Evolutionary conservation across 2,888 invertebrate genomes (phyloP).

Genomic region (Nebria brevicollis): DNA sequence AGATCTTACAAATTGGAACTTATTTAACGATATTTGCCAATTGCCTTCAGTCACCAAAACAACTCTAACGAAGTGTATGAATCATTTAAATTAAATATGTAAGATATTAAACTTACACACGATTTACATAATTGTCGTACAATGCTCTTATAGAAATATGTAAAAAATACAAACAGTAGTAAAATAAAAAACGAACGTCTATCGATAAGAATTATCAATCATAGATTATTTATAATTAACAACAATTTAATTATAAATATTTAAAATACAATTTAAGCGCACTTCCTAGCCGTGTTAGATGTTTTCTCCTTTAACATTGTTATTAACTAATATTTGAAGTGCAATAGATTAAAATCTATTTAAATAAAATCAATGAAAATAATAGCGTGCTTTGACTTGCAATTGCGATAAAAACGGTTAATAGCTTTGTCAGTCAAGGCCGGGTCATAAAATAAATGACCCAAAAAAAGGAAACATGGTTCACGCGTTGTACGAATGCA

Average conservation of each 20-base stretch:
- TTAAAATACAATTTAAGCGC: no score
- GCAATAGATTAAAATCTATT: background rate
- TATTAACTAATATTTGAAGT: no score
- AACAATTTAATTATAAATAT: no score
- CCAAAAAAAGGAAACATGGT: constrained; percentile 9
- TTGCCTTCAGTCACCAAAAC: background rate
- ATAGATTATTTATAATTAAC: background rate
- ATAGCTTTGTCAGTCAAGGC: constrained; percentile 37
- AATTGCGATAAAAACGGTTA: constrained; percentile 11
- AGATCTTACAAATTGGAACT: background rate
- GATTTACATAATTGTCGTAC: background rate
- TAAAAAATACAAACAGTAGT: background rate
- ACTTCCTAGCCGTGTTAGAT: no score
- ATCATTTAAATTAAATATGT: background rate
- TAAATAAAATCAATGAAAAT: background rate
- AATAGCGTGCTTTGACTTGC: background rate
- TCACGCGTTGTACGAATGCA: constrained; percentile 18
- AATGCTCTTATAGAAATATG: background rate
- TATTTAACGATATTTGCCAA: background rate
- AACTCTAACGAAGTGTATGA: background rate
- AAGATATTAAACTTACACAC: background rate
- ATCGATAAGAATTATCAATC: background rate
- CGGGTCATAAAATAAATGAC: constrained; percentile 29
- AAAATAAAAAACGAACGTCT: background rate
- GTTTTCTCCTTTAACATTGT: no score